Base-by-base conservation (phyloP, 2,797 vertebrate genomes). In the Sparidentex hasta region DNA sequence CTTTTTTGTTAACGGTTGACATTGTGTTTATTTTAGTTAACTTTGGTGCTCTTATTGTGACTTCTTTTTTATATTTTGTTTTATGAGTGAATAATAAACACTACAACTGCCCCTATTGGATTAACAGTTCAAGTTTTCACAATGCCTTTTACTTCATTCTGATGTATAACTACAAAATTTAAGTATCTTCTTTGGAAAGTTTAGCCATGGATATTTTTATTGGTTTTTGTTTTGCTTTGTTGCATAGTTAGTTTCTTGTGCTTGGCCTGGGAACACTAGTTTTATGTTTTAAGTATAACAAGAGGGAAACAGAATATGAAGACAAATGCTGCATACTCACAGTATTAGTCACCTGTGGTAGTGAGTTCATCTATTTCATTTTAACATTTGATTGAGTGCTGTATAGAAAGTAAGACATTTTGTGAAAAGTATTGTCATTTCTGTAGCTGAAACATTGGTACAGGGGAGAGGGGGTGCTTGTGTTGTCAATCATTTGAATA, bases 401-500 rank as follows among this genome's bases (percentile, higher is more conserved):
- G 78, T 89, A 80, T 88, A 76, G 85, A 87, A 87, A 87, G 85
- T 80, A 78, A 87, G 51, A 84, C 63, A 78, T 88, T 90, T 91
- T 51, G 71, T 83, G 83, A 77, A 75, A 92, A 91, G 83, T 89
- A 90, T 91, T 91, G 89, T 90, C 79, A 93, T 92, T 93, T 92
- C 88, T 95, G 93, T 94, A 95, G 92, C 93, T 95, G 93, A 92
- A 89, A 90, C 84, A 90, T 91, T 91, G 91, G 92, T 91, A 90
- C 87, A 67, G 68, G 79, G 69, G 75, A 81, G 90, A 87, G 77
- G 83, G 89, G 80, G 90, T 94, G 93, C 93, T 92, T 92, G 91
- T 93, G 90, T 94, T 92, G 82, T 95, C 90, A 93, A 93, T 94
- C 92, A 94, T 95, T 94, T 93, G 86, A 95, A 95, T 95, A 95